Evolutionary conservation across 2,888 invertebrate genomes (phyloP).

Genomic region (Plagiodera versicolora): DNA sequence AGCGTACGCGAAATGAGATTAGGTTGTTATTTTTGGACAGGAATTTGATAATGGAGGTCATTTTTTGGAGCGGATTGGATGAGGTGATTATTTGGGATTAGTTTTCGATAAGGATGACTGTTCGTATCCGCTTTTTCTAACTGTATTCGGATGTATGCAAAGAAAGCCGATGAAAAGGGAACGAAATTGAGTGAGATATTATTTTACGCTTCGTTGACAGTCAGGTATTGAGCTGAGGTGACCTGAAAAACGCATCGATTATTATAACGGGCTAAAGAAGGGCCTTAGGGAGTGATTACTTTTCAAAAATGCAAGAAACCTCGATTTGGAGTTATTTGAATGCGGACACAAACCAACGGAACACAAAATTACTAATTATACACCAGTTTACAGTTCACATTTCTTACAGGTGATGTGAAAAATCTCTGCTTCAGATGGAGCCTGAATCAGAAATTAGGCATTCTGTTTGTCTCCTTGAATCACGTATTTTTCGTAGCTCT

Average conservation of each 20-base stretch:
- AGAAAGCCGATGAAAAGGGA: background rate
- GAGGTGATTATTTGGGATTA: constrained; percentile 10
- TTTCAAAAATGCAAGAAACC: no score
- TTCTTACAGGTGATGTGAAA: no score
- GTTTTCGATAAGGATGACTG: background rate
- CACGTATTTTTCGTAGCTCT: no score
- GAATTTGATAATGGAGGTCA: constrained; percentile 23
- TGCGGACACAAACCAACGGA: no score
- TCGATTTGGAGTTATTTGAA: no score
- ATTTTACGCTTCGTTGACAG: background rate
- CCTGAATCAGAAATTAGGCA: no score
- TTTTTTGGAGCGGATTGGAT: constrained; percentile 18
- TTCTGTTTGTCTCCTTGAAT: no score
- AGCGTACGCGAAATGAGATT: constrained; percentile 4
- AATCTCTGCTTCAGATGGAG: no score
- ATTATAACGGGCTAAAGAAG: background rate
- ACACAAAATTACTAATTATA: no score
- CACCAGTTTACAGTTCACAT: no score
- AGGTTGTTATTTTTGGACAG: constrained; percentile 6
- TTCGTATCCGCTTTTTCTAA: background rate
- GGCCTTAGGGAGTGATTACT: no score
- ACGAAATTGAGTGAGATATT: constrained; percentile 1
- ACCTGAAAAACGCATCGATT: background rate
- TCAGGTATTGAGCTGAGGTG: background rate
- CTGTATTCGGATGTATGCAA: background rate